Conservation (phyloP, 2,113 vertebrate species). For the Xiphias gladius region DNA sequence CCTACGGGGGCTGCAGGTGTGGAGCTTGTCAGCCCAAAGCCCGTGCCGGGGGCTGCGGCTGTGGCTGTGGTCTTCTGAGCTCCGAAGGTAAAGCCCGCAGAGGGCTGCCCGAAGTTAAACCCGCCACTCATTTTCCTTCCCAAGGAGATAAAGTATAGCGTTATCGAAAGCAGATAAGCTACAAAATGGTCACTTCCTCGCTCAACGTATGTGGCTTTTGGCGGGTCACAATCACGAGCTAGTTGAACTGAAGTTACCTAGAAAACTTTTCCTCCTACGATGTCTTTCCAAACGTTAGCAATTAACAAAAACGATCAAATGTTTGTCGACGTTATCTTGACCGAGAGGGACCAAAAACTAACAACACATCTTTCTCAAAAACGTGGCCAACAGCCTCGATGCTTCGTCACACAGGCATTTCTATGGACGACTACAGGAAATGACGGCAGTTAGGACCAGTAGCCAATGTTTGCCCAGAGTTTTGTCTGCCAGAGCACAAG, state of each 20-base stretch:
- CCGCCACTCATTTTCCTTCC: conserved; percentile 83
- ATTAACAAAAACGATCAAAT: not conserved
- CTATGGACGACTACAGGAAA: conserved; percentile 58
- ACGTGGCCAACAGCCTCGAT: conserved; percentile 53
- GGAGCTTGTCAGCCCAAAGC: conserved; percentile 80
- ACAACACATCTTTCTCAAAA: conserved; percentile 48
- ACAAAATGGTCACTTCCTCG: conserved; percentile 70
- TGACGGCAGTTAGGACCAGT: conserved; percentile 35
- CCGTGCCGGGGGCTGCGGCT: conserved; percentile 44
- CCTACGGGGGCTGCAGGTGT: conserved; percentile 68
- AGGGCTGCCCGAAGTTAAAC: conserved; percentile 86
- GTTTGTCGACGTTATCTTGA: conserved; percentile 1
- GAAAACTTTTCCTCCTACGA: not conserved
- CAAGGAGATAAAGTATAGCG: not conserved
- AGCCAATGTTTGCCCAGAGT: rapidly evolving
- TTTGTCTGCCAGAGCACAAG: not conserved
- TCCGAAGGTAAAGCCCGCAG: conserved; percentile 85
- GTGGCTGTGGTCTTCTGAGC: conserved; percentile 72
- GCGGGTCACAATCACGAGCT: conserved; percentile 55
- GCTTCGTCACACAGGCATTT: conserved; percentile 44
- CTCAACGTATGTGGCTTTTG: conserved; percentile 59
- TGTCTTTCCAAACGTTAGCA: not conserved
- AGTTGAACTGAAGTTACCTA: not conserved
- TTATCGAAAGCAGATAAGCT: not conserved
- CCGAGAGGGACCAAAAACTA: not conserved